phyloP scores from a whole-genome alignment of 2,797 vertebrate genomes.

The Gymnothorax reevesii region DNA sequence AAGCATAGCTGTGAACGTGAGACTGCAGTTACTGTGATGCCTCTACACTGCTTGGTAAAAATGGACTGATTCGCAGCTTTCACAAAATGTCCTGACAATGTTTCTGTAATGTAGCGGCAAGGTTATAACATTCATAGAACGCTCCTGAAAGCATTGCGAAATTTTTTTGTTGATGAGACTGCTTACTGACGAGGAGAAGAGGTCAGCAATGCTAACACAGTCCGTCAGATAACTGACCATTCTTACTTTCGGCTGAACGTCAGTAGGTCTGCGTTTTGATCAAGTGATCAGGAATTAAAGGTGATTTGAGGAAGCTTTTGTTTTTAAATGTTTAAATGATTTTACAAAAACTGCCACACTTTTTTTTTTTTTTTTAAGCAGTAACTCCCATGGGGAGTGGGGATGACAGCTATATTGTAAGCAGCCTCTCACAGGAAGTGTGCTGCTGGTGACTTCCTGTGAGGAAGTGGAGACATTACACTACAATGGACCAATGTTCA shows the following conservation, averaged over 20 bases:
- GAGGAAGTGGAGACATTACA: neutral
- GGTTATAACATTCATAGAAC: too few species aligned
- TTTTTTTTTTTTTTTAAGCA: neutral
- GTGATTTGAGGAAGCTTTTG: neutral
- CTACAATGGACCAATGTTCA: neutral
- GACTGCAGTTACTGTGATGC: constrained; percentile 58
- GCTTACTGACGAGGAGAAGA: neutral
- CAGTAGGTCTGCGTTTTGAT: neutral
- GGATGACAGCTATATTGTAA: neutral
- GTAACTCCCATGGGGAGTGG: neutral
- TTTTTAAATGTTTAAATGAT: neutral
- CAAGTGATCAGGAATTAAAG: neutral
- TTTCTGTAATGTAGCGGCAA: too few species aligned
- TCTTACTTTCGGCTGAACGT: neutral
- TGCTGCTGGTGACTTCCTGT: neutral
- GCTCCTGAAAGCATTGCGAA: too few species aligned
- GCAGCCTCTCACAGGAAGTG: neutral
- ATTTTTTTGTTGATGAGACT: too few species aligned
- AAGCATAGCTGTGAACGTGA: constrained; percentile 2
- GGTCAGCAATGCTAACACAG: neutral
- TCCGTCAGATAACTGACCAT: neutral
- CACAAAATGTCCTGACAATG: neutral
- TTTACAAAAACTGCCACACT: neutral
- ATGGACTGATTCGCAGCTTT: neutral
- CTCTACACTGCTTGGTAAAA: constrained; percentile 23